phyloP scores from a whole-genome alignment of 1,140 invertebrate genomes.

The Brachionus manjavacas region DNA sequence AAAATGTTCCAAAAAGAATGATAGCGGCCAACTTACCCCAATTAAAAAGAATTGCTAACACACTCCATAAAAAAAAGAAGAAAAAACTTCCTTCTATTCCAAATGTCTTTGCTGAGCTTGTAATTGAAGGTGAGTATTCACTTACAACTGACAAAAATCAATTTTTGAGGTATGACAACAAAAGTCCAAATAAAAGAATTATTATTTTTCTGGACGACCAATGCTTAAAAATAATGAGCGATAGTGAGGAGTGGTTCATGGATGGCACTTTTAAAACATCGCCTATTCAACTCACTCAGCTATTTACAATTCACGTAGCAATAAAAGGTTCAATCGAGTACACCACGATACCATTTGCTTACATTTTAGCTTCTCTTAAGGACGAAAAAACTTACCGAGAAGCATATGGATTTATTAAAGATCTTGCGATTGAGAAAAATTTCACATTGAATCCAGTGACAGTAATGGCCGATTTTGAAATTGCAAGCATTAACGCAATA shows the following conservation, averaged over 20 bases:
- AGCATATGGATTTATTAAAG: neutral
- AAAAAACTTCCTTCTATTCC: neutral
- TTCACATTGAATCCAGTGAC: neutral
- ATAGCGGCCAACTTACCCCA: neutral
- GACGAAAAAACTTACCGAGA: conserved; percentile 1
- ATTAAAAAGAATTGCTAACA: neutral
- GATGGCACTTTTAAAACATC: neutral
- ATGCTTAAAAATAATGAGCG: neutral
- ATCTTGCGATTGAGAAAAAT: neutral
- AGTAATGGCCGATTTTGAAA: conserved; percentile 26
- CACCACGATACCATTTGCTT: neutral
- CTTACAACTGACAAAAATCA: neutral
- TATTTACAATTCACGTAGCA: neutral
- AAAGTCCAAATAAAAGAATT: neutral
- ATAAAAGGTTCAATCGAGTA: conserved; percentile 8
- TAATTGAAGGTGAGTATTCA: neutral
- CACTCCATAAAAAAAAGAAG: neutral
- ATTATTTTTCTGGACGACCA: neutral
- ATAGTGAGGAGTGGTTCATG: neutral
- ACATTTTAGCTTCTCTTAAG: neutral
- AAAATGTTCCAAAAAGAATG: neutral
- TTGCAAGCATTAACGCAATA: neutral
- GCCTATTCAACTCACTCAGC: neutral
- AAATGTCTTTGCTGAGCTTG: neutral
- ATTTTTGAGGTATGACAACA: neutral